Conservation (phyloP, 2,113 vertebrate genomes). For the Megaceryle maxima region DNA sequence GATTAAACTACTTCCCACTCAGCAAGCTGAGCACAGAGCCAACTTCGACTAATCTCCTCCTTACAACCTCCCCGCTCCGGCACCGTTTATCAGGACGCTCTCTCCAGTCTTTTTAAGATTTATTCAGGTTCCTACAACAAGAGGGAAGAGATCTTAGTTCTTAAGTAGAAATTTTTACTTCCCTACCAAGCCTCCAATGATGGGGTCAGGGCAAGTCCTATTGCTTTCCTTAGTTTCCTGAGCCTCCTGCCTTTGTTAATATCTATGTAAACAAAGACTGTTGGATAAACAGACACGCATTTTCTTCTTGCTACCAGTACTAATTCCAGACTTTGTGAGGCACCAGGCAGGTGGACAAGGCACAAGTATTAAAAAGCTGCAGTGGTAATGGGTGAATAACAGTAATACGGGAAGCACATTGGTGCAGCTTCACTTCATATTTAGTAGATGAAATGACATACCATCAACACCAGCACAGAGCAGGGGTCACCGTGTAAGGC, state of each 20-base stretch:
- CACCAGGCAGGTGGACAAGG: not conserved
- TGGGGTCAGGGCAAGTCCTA: not conserved
- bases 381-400: not conserved
- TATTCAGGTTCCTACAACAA: not conserved
- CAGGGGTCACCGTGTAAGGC: not conserved
- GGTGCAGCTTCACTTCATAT: not conserved
- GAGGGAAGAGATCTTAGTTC: not conserved
- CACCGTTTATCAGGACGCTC: not conserved
- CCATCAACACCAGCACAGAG: rapidly evolving
- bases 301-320: not conserved
- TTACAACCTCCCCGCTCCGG: rapidly evolving
- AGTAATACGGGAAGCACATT: not conserved
- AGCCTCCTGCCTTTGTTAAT: not conserved
- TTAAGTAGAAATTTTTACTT: not conserved
- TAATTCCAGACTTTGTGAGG: not conserved
- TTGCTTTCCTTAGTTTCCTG: not conserved
- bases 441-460: not conserved
- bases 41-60: not conserved
- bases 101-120: not conserved
- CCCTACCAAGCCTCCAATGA: not conserved
- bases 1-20: not conserved
- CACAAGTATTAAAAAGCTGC: not conserved
- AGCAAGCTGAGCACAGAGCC: not conserved
- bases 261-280: not conserved
- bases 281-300: not conserved